phyloP scores from a whole-genome alignment of 2,113 vertebrate species.

The Gobio gobio region DNA sequence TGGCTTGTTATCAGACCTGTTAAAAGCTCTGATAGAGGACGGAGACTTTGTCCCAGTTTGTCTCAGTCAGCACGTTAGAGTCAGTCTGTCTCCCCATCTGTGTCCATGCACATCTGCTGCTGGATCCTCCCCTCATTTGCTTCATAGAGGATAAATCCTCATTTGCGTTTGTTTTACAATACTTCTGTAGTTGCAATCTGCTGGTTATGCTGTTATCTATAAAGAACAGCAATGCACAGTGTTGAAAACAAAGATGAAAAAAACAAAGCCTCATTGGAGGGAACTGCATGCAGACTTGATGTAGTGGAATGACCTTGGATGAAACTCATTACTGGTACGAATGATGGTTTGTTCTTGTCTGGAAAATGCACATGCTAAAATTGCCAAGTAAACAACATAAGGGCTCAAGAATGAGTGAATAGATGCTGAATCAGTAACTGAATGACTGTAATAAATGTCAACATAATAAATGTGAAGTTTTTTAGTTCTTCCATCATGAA shows the following conservation, averaged over 20 bases:
- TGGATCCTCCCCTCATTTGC: background rate
- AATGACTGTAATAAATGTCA: background rate
- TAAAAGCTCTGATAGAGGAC: constrained; percentile 11
- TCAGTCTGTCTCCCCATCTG: constrained; percentile 33
- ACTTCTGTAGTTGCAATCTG: background rate
- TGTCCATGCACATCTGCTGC: constrained; percentile 36
- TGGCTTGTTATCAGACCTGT: background rate
- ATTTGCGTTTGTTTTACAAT: constrained; percentile 21
- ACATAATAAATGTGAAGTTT: background rate
- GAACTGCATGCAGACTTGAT: constrained; percentile 1
- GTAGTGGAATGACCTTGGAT: constrained; percentile 33
- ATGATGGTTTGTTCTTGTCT: constrained; percentile 10
- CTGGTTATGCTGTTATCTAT: constrained; percentile 26
- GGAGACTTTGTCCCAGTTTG: constrained; percentile 1
- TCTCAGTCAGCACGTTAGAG: constrained; percentile 12
- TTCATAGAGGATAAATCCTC: constrained; percentile 9
- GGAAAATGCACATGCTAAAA: background rate
- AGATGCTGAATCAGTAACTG: background rate
- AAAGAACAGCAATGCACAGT: constrained; percentile 20
- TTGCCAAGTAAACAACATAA: background rate
- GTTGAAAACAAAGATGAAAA: constrained; percentile 7
- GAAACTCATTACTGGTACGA: constrained; percentile 13
- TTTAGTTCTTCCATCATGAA: background rate
- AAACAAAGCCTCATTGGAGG: background rate
- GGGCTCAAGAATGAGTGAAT: background rate